Base-by-base conservation (phyloP, 2,888 invertebrate genomes). In the Idaea biselata region DNA sequence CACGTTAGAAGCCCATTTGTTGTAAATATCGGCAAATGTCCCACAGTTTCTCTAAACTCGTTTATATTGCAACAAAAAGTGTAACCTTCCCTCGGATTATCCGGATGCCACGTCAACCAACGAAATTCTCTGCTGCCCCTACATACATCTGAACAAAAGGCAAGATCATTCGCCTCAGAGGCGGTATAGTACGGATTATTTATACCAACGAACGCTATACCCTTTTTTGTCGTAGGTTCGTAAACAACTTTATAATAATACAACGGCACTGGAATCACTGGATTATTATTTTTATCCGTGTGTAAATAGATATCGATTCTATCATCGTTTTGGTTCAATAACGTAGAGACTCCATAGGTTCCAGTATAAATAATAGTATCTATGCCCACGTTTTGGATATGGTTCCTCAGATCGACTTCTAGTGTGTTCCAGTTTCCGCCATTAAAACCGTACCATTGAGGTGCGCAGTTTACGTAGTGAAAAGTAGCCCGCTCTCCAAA, bases 381-480 rank as follows among this genome's bases (percentile, higher is more conserved):
- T 59, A 84, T 85, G 0, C 80, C 84, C 14, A 74, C 78, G 0
- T 59, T 18, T 58, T 90, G 84, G 3, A 93, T 80, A 62, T 87
- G 84, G 60, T 86, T 76, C 25, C 93, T 82, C 2, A 93, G 76
- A 67, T 91, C 89, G 0, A 83, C 83, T 77, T 94, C 94, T 7
- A 94, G 69, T 0, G 87, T 87, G 66, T 93, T 92, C 94, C 94
- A 94, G 71, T 94, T 94, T 0, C 94, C 94, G 0, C 89, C 91
- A 68, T 95, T 95, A 68, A 95, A 93, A 0, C 89, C 89, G 18
- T 93, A 93, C 95, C 95, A 96, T 66, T 96, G 96, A 0, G 95
- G 95, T 0, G 94, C 94, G 1, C 93, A 94, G 75, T 96, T 96
- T 0, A 95, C 83, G 67, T 94, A 95, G 75, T 95, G 94, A 73